These are phyloP conservation scores for Rhagonycha fulva DNA, from an alignment of 2,888 invertebrate species.

Conservation along the genomic window DNA sequence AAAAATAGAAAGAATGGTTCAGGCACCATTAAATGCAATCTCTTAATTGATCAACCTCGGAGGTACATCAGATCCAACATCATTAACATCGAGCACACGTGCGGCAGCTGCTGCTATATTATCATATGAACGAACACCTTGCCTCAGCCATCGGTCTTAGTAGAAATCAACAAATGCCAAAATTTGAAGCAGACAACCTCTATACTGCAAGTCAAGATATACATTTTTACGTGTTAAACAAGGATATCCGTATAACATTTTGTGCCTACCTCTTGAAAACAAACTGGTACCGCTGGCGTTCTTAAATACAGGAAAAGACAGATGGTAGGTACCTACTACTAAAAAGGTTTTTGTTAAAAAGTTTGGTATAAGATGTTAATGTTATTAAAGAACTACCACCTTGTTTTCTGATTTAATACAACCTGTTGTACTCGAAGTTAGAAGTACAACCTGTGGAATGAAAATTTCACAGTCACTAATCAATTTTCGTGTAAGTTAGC, in stretches of 20 bases:
- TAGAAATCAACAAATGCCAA: not conserved
- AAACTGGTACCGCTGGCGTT: not conserved
- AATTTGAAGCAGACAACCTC: not conserved
- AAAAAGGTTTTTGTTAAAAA: not conserved
- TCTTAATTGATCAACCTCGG: constrained; percentile 34
- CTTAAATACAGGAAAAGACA: not conserved
- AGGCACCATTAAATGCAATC: constrained; percentile 17
- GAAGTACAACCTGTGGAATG: not conserved
- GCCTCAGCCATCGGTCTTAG: constrained; percentile 27
- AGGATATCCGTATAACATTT: not conserved
- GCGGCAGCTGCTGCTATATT: constrained; percentile 36
- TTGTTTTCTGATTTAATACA: not conserved
- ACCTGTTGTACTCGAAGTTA: not conserved
- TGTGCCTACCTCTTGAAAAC: not conserved
- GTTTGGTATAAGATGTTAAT: not conserved
- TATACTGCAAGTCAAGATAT: not conserved
- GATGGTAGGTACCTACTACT: not conserved
- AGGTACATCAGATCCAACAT: constrained; percentile 23
- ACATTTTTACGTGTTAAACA: not conserved
- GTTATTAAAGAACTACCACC: not conserved
- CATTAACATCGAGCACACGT: constrained; percentile 36
- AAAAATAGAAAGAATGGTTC: not conserved
- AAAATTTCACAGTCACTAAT: not conserved
- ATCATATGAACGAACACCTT: constrained; percentile 33
- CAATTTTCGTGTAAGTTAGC: not conserved